A percentile compares a stretch with the other conserved stretches of the same genome.
Conservation (phyloP, 2,888 invertebrate genomes). For the Thera britannica region DNA sequence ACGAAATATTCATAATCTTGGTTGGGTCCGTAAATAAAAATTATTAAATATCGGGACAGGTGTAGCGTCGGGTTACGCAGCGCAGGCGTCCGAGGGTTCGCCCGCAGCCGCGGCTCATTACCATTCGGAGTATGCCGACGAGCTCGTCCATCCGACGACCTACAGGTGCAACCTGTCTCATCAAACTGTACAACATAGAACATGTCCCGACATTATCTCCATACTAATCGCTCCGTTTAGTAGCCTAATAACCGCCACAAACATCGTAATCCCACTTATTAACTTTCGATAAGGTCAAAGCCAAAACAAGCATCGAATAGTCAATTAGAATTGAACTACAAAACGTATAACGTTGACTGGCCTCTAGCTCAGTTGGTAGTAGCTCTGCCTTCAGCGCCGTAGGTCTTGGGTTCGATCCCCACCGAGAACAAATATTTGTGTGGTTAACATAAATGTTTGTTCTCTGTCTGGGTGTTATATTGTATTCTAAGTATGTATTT, state of each 20-base stretch:
- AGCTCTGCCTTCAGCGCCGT: no score
- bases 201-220: constrained; percentile 70
- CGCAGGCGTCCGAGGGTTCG: constrained; percentile 48
- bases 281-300: constrained; percentile 42
- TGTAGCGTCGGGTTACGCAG: constrained; percentile 77
- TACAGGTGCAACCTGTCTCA: constrained; percentile 69
- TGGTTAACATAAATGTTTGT: no score
- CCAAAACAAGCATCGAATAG: constrained; percentile 41
- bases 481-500: no score
- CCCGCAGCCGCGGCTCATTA: constrained; percentile 61
- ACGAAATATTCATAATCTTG: constrained; percentile 77
- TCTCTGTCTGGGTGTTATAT: no score
- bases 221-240: constrained; percentile 66
- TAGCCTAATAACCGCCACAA: constrained; percentile 58
- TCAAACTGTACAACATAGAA: constrained; percentile 59
- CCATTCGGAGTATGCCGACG: constrained; percentile 73
- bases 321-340: constrained; percentile 35
- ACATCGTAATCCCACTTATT: constrained; percentile 49
- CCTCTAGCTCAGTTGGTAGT: no score
- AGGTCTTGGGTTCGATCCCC: no score
- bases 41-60: constrained; percentile 78
- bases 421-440: no score
- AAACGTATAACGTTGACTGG: constrained; percentile 18
- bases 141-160: constrained; percentile 58
- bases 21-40: constrained; percentile 80